phyloP scores from a whole-genome alignment of 92 coral and sea anemone species.

The Parazoanthus atlanticus region DNA sequence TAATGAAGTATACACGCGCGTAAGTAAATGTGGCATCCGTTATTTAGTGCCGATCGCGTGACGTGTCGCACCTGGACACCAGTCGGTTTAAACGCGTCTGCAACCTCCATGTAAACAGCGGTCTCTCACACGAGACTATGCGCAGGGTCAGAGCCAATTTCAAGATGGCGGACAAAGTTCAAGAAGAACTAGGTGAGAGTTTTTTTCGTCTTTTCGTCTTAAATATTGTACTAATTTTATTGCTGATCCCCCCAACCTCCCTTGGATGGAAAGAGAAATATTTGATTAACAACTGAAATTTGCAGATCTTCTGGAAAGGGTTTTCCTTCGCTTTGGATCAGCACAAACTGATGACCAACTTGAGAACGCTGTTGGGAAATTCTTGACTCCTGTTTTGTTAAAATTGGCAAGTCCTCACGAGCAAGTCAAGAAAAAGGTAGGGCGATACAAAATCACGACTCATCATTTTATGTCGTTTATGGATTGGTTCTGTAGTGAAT shows the following conservation, averaged over 20 bases:
- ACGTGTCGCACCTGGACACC: too few species aligned
- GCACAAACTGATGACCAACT: slow-evolving; percentile 92
- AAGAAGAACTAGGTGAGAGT: slow-evolving; percentile 70
- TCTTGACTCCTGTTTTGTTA: slow-evolving; percentile 83
- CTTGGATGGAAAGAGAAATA: neutral
- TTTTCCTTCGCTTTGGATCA: slow-evolving; percentile 88
- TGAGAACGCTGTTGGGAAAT: slow-evolving; percentile 79
- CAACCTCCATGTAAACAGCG: slow-evolving; percentile 45
- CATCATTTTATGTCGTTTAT: neutral
- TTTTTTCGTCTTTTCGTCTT: slow-evolving; percentile 8
- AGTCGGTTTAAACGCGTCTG: too few species aligned
- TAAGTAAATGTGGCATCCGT: too few species aligned
- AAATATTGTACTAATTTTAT: neutral
- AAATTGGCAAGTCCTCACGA: slow-evolving; percentile 86
- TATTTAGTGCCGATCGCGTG: too few species aligned
- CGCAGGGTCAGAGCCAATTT: slow-evolving; percentile 36
- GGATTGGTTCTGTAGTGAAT: neutral
- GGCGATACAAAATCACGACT: neutral
- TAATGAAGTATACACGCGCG: too few species aligned
- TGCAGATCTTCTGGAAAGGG: slow-evolving; percentile 90
- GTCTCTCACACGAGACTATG: slow-evolving; percentile 39
- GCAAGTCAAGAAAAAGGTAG: slow-evolving; percentile 86
- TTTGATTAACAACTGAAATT: neutral
- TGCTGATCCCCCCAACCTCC: neutral
- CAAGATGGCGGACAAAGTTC: slow-evolving; percentile 80